Percentiles rank a stretch among this genome's conserved stretches.
phyloP scores from a whole-genome alignment of 2,797 vertebrate species.

The Phalanger gymnotis region DNA sequence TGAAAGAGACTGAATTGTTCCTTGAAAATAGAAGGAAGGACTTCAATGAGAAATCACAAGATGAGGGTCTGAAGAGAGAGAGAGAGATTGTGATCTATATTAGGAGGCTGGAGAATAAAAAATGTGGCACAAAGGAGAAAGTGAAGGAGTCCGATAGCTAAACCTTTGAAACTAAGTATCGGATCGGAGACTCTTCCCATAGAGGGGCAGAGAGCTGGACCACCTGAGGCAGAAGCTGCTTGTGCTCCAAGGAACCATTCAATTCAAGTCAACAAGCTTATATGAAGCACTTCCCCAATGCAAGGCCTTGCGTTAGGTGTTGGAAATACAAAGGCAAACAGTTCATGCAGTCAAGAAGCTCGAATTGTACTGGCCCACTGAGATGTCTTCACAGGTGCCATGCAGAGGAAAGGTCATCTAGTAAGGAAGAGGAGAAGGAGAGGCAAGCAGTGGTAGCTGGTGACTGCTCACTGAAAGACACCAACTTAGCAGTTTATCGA shows the following conservation, averaged over 20 bases:
- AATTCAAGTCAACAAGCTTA: neutral
- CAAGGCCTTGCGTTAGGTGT: neutral
- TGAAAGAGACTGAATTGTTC: too few species aligned
- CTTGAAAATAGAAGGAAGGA: neutral
- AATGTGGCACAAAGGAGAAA: neutral
- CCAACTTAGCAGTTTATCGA: neutral
- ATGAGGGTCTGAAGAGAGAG: too few species aligned
- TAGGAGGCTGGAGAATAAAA: neutral
- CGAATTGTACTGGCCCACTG: neutral
- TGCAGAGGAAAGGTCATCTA: neutral
- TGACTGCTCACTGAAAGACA: neutral
- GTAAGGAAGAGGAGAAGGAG: neutral
- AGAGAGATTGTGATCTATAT: too few species aligned
- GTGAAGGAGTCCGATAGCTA: too few species aligned
- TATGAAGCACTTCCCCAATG: neutral
- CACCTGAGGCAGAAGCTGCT: neutral
- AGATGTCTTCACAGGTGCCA: too few species aligned
- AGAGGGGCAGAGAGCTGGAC: too few species aligned
- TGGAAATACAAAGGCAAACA: neutral
- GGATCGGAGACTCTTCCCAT: neutral
- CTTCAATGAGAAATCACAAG: too few species aligned
- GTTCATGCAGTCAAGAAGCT: neutral
- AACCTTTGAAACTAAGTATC: neutral
- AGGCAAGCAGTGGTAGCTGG: neutral
- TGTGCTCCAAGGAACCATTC: neutral